Evolutionary conservation across 2,797 vertebrate species (phyloP).

Genomic region (Diplodus puntazzo): DNA sequence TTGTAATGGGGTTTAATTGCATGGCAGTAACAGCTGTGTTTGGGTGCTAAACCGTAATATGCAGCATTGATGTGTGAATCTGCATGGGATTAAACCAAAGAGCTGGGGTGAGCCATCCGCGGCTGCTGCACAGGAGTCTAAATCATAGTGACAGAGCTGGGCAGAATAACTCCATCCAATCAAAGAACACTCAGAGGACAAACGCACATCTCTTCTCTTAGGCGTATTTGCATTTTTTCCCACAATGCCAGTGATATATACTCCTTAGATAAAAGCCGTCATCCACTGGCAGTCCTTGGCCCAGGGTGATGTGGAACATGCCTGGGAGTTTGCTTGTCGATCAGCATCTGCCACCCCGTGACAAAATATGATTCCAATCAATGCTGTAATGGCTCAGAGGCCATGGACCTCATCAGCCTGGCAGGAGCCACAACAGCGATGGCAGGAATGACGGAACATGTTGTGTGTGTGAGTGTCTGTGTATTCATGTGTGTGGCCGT

Average conservation of each 20-base stretch:
- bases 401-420: conserved; percentile 66
- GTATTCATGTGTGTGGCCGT: conserved; percentile 1
- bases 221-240: conserved; percentile 50
- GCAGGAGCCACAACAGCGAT: conserved; percentile 48
- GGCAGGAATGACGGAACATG: conserved; percentile 55
- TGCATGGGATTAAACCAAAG: conserved; percentile 11
- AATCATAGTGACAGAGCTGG: conserved; percentile 39
- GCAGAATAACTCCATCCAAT: conserved; percentile 47
- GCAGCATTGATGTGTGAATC: conserved; percentile 1
- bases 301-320: conserved; percentile 70
- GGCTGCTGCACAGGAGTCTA: conserved; percentile 30
- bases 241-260: conserved; percentile 62
- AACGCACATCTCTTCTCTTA: conserved; percentile 19
- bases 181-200: conserved; percentile 54
- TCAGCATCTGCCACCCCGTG: conserved; percentile 70
- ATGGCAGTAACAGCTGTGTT: background rate
- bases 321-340: conserved; percentile 74
- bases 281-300: conserved; percentile 55
- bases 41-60: background rate
- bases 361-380: conserved; percentile 81
- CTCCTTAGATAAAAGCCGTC: conserved; percentile 68
- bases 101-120: conserved; percentile 15
- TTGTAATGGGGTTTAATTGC: conserved; percentile 4
- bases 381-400: conserved; percentile 68
- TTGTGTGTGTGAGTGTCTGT: conserved; percentile 20